Percentiles rank a stretch among this genome's conserved stretches.
These are phyloP conservation scores for Dolichotis patagonum DNA, from an alignment of 2,113 vertebrate species.

Conservation along the genomic window DNA sequence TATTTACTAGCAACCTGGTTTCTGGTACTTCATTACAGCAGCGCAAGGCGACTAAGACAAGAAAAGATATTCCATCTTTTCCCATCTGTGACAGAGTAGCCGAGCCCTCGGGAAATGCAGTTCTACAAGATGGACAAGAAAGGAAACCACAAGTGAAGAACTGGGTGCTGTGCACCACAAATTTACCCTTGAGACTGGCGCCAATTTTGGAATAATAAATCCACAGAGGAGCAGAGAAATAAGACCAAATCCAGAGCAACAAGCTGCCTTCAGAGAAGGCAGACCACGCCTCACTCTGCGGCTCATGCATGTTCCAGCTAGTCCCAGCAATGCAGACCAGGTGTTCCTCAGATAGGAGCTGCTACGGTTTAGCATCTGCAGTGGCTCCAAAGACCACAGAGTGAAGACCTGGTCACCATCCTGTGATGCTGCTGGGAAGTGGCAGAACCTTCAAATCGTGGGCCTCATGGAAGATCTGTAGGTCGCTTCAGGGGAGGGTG, in stretches of 20 bases:
- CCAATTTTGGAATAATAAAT: not conserved
- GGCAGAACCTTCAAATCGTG: not conserved
- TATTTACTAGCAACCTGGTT: not conserved
- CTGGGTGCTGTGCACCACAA: fast-evolving
- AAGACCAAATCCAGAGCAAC: not conserved
- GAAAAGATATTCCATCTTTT: not conserved
- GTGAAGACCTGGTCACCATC: not conserved
- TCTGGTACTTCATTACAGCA: not conserved
- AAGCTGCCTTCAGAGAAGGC: not conserved
- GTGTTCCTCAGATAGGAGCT: not conserved
- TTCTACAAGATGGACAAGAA: not conserved
- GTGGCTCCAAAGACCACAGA: not conserved
- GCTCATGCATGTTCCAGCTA: not conserved
- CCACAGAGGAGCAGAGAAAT: not conserved
- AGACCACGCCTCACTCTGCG: fast-evolving
- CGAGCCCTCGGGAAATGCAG: not conserved
- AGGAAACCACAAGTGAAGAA: not conserved
- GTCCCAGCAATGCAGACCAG: not conserved
- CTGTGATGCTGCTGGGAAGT: not conserved
- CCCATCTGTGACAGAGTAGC: not conserved
- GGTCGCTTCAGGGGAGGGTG: not conserved
- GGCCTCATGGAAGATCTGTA: not conserved
- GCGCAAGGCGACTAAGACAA: not conserved
- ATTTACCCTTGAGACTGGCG: not conserved
- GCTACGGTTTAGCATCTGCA: not conserved